A percentile compares a stretch with the other conserved stretches of the same genome.
Evolutionary conservation across 1,140 invertebrate genomes (phyloP).

Genomic region (Druon quercuslanigerum): DNA sequence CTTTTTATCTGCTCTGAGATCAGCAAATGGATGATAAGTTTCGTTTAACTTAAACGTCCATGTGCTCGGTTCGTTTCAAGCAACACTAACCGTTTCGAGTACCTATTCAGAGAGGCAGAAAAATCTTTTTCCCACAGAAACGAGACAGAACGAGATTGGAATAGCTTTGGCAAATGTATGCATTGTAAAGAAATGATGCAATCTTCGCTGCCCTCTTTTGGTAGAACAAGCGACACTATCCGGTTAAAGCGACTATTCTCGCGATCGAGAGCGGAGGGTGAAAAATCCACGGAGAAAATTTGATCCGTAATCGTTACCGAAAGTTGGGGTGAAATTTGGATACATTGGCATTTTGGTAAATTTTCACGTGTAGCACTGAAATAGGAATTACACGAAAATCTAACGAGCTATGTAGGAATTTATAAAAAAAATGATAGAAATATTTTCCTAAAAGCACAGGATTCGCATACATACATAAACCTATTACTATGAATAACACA

Average conservation of each 20-base stretch:
- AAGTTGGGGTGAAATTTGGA: no score
- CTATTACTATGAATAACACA: no score
- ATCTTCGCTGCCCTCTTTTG: conserved; percentile 47
- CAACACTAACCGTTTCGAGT: conserved; percentile 36
- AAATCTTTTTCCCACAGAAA: conserved; percentile 58
- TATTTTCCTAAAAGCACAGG: no score
- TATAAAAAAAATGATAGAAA: no score
- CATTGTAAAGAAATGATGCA: conserved; percentile 61
- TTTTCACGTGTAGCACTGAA: no score
- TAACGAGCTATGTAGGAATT: no score
- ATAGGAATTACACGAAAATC: no score
- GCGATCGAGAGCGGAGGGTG: conserved; percentile 21
- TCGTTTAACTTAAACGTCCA: not conserved
- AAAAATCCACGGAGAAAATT: conserved; percentile 23
- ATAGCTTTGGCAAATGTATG: conserved; percentile 54
- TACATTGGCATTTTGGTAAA: no score
- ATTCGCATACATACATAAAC: no score
- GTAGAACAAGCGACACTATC: conserved; percentile 33
- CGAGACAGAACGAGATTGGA: conserved; percentile 58
- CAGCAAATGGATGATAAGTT: not conserved
- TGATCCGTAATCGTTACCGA: no score
- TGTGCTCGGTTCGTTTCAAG: not conserved
- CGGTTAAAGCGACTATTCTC: conserved; percentile 35
- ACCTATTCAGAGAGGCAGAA: conserved; percentile 36
- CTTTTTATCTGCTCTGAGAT: not conserved